Base-by-base conservation (phyloP, 2,113 vertebrate genomes). In the Prunella fulvescens region DNA sequence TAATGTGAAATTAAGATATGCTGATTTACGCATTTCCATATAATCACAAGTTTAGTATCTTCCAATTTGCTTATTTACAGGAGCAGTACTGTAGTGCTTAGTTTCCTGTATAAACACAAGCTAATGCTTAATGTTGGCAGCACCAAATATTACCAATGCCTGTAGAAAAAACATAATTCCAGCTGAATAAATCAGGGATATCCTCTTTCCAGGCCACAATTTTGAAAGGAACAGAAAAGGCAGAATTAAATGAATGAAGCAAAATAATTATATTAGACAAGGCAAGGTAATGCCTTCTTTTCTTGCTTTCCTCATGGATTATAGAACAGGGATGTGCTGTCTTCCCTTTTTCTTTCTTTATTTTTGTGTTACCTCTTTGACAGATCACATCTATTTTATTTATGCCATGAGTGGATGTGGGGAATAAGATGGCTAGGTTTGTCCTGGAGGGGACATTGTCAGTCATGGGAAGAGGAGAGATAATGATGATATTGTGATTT, bases 81-180 rank as follows among this genome's bases (percentile, higher is more conserved):
- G 18, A 78, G 19, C 53, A 61, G 7, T 48, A 31, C 19, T n/a
- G 4, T n/a, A 54, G 10, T 56, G 8, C 31, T 82, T 51, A 72
- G 5, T 11, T 54, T 74, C 39, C 31, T 58, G 54, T 15, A 35
- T 44, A 62, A n/a, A 42, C 6, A 44, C 24, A 57, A 65, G 6
- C 2, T 57, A 53, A 16, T 12, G 2, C 6, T 66, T 35, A 58
- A 0, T 70, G 4, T 3, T 67, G 19, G 8, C 70, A 48, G 31
- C 24, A 64, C 9, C 40, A 86, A 64, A 42, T 35, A 39, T 1
- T 5, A 66, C 26, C 3, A 33, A 2, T 44, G 14, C 11, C 31
- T 58, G 16, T 15, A 76, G 29, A 54, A 84, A 70, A 62, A 6
- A 60, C 28, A 39, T 44, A 16, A 26, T 53, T 20, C 78, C 37